Conservation (phyloP, 2,113 vertebrate genomes). For the Elephas maximus region DNA sequence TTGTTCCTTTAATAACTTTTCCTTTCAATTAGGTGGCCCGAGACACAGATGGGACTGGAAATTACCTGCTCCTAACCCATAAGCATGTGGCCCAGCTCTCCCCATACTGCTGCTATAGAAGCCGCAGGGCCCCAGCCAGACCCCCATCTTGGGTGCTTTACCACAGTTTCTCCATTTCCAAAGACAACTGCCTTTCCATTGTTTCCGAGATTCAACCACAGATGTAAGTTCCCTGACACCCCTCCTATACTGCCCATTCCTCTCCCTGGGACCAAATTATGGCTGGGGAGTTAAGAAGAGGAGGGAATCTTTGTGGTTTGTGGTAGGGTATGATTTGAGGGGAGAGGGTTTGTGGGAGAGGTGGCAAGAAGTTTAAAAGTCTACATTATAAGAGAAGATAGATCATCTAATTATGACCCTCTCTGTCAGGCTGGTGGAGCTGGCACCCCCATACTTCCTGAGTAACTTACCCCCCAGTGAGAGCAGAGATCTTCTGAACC, state of each 20-base stretch:
- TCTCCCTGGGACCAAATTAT: not conserved
- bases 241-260: not conserved
- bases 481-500: slow-evolving; percentile 94
- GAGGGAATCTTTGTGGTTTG: not conserved
- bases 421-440: slow-evolving; percentile 92
- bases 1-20: slow-evolving; percentile 22
- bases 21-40: slow-evolving; percentile 87
- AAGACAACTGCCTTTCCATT: slow-evolving; percentile 93
- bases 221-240: slow-evolving; percentile 90
- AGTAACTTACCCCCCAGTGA: slow-evolving; percentile 96
- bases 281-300: not conserved
- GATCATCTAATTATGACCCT: not conserved
- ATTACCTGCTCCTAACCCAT: slow-evolving; percentile 94
- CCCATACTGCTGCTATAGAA: slow-evolving; percentile 89
- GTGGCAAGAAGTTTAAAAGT: not conserved
- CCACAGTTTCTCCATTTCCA: slow-evolving; percentile 93
- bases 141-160: slow-evolving; percentile 94
- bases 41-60: slow-evolving; percentile 93
- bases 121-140: slow-evolving; percentile 83
- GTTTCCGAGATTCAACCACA: slow-evolving; percentile 95
- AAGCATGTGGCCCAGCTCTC: slow-evolving; percentile 94
- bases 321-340: not conserved
- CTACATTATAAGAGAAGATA: not conserved
- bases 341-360: not conserved
- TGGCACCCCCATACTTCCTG: slow-evolving; percentile 96